Evolutionary conservation across 1,140 invertebrate species (phyloP).

Genomic region (Scylla paramamosain): DNA sequence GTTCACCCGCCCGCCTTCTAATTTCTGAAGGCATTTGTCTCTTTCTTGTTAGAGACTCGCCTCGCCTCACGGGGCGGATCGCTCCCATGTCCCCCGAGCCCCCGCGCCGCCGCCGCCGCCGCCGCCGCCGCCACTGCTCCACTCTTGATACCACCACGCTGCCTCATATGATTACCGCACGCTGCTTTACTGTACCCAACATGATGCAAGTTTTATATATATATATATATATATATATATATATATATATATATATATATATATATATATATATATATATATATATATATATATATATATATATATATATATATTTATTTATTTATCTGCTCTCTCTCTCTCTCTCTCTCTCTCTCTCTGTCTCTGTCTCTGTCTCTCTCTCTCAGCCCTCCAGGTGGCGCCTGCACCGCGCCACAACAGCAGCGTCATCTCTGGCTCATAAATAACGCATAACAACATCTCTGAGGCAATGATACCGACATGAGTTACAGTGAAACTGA

Average conservation of each 20-base stretch:
- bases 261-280: constrained; percentile 16
- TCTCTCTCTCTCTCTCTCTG: neutral
- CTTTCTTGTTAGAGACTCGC: constrained; percentile 62
- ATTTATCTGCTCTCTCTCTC: too few relatives aligned
- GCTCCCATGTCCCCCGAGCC: neutral
- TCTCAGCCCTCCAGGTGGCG: neutral
- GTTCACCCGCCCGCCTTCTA: constrained; percentile 68
- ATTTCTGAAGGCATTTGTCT: constrained; percentile 68
- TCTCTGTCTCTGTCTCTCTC: neutral
- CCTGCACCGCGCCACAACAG: neutral
- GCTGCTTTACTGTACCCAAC: too few relatives aligned
- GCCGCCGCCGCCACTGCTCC: neutral
- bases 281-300: constrained; percentile 26
- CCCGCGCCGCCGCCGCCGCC: neutral
- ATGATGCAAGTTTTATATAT: too few relatives aligned
- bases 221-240: too few relatives aligned
- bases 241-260: constrained; percentile 4
- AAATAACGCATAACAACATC: constrained; percentile 14
- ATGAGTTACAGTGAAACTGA: neutral
- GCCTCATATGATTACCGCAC: neutral
- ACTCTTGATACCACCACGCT: neutral
- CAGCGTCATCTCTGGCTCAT: neutral
- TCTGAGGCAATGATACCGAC: neutral
- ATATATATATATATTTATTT: neutral
- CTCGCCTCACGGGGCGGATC: neutral